Evolutionary conservation across 2,113 vertebrate species (phyloP).

Genomic region (Erythrolamprus reginae): DNA sequence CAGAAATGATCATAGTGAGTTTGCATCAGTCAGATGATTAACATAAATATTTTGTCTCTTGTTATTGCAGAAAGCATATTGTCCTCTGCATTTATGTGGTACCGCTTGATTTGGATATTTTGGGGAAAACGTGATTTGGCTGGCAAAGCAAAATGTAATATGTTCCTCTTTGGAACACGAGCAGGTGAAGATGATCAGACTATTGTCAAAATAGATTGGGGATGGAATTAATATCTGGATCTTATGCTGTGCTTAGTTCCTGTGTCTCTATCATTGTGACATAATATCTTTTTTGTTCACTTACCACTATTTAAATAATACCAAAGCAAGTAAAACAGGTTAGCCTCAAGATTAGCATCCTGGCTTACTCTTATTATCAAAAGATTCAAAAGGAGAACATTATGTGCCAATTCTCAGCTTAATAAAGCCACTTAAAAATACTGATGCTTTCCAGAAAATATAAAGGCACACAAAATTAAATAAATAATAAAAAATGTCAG

Average conservation of each 20-base stretch:
- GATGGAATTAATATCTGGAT: background rate
- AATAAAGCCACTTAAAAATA: conserved; percentile 23
- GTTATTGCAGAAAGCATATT: background rate
- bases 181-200: background rate
- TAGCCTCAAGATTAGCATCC: background rate
- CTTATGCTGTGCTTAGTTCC: background rate
- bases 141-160: background rate
- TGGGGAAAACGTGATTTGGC: background rate
- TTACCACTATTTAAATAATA: background rate
- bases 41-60: background rate
- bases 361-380: background rate
- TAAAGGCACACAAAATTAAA: too few relatives aligned
- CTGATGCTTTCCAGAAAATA: conserved; percentile 37
- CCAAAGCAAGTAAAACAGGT: background rate
- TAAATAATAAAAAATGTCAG: too few relatives aligned
- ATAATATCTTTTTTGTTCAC: background rate
- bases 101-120: background rate
- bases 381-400: background rate
- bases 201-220: background rate
- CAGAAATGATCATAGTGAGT: background rate
- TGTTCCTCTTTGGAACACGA: background rate
- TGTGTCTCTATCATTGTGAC: background rate
- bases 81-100: background rate
- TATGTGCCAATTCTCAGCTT: conserved; percentile 7
- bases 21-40: background rate